Base-by-base conservation (phyloP, 2,113 vertebrate species). In the Triplophysa dalaica region DNA sequence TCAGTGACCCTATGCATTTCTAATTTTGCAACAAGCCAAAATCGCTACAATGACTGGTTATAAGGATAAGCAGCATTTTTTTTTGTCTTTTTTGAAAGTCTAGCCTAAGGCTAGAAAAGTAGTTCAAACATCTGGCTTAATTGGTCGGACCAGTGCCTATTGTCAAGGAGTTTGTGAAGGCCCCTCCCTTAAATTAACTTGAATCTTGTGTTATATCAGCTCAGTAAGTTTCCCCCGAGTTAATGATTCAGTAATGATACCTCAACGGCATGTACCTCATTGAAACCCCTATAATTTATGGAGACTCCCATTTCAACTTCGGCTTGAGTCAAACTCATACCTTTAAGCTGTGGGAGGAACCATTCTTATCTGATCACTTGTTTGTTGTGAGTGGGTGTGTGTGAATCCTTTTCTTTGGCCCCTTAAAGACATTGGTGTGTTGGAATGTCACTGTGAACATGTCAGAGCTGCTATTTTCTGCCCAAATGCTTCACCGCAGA, bases 381-480 rank as follows among this genome's bases (percentile, higher is more conserved):
- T 11, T 1, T n/a, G 24, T 2, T 13, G 50, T 38, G 33, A 22
- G 33, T 70, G 48, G 9, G 50, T 2, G 4, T 24, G n/a, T 74
- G n/a, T 74, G 38, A 74, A 61, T 22, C 56, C 56, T 74, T 16
- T 14, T 52, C 4, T 52, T 61, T 74, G 33, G 56, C 22, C 13
- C 17, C 9, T 4, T 9, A 10, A 26, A 61, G 43, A 24, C 0
- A 62, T 62, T 38, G 62, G 41, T 10, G 10, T 4, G 26, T 17
- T 48, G 58, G 72, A 75, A 63, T 75, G 73, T 75, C 41, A 63
- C 21, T 19, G 58, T 48, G 22, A 63, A 50, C 73, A 1, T 63
- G 72, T 75, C 60, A 63, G 58, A 75, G 63, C 73, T 48, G 73
- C 58, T 63, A 16, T 9, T 63, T 6, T 17, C 60, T 50, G 14